These are phyloP conservation scores for Plectus sambesii DNA, from an alignment of 1,140 invertebrate species.

Conservation along the genomic window DNA sequence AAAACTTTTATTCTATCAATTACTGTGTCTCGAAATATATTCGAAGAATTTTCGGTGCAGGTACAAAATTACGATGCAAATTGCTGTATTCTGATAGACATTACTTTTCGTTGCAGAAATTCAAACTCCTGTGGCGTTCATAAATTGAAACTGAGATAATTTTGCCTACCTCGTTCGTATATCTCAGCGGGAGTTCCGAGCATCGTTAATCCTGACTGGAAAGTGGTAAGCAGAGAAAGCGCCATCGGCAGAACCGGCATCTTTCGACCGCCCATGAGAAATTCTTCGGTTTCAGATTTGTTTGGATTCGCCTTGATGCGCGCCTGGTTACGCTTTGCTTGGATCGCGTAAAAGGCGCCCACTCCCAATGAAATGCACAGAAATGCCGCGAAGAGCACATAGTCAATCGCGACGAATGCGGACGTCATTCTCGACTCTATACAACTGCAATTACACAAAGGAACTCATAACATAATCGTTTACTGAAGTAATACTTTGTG, in stretches of 20 bases:
- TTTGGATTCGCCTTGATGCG: neutral
- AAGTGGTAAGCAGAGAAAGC: conserved; percentile 31
- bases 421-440: too few relatives aligned
- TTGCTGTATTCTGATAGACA: too few relatives aligned
- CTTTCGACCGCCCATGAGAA: conserved; percentile 22
- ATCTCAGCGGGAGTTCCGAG: conserved; percentile 27
- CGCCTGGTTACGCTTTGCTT: neutral
- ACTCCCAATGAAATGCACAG: conserved; percentile 4
- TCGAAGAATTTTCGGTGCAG: too few relatives aligned
- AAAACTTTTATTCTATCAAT: too few relatives aligned
- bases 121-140: too few relatives aligned
- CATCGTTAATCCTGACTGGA: conserved; percentile 33
- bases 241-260: conserved; percentile 30
- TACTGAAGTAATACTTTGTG: too few relatives aligned
- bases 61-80: too few relatives aligned
- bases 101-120: too few relatives aligned
- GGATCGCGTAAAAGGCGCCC: conserved; percentile 1
- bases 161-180: too few relatives aligned
- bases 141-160: neutral
- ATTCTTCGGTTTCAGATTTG: conserved; percentile 18
- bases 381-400: conserved; percentile 1
- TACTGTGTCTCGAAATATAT: too few relatives aligned
- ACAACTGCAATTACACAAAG: too few relatives aligned
- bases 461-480: too few relatives aligned
- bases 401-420: neutral